Evolutionary conservation across 2,888 invertebrate genomes (phyloP).

Genomic region (Lycaena phlaeas): DNA sequence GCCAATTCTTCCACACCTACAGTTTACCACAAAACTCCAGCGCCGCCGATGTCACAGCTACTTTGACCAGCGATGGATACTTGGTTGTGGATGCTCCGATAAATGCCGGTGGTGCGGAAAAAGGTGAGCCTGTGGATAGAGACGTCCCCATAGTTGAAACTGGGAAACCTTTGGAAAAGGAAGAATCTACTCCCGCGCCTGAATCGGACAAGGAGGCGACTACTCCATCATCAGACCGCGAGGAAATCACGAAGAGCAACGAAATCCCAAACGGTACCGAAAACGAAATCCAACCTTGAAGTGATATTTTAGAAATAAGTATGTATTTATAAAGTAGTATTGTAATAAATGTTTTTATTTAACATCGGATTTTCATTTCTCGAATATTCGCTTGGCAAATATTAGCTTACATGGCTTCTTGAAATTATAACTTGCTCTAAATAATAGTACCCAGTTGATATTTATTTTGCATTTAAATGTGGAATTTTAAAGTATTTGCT

Average conservation of each 20-base stretch:
- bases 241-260: constrained; percentile 48
- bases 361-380: constrained; percentile 16
- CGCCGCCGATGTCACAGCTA: constrained; percentile 43
- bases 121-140: constrained; percentile 32
- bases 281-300: constrained; percentile 40
- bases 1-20: constrained; percentile 65
- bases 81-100: constrained; percentile 46
- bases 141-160: constrained; percentile 48
- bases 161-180: constrained; percentile 32
- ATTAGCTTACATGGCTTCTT: not conserved
- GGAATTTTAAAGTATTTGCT: too few species aligned
- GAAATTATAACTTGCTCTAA: too few species aligned
- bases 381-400: not conserved
- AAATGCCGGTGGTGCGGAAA: constrained; percentile 26
- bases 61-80: constrained; percentile 39
- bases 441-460: too few species aligned
- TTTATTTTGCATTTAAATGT: too few species aligned
- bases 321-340: constrained; percentile 56
- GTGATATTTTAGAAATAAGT: constrained; percentile 52
- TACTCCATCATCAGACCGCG: constrained; percentile 35
- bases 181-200: constrained; percentile 8
- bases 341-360: constrained; percentile 58
- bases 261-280: constrained; percentile 37
- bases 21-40: constrained; percentile 49
- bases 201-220: constrained; percentile 37